A percentile compares a stretch with the other conserved stretches of the same genome.
phyloP scores from a whole-genome alignment of 2,113 vertebrate genomes.

The Actinemys pallida region DNA sequence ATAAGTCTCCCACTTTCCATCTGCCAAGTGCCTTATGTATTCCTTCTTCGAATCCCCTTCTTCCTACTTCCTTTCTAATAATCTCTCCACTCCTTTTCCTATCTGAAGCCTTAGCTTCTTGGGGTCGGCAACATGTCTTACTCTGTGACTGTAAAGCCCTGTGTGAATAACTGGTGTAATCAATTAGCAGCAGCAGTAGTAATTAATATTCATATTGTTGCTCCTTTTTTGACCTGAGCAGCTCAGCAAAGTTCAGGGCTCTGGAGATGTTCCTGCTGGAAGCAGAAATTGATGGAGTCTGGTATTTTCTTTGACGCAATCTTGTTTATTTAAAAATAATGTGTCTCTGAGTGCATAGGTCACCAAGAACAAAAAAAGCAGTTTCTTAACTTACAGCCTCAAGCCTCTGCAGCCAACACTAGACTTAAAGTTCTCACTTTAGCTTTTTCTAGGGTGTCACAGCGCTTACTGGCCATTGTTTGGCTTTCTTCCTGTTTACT shows the following conservation, averaged over 20 bases:
- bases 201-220: background rate
- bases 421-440: background rate
- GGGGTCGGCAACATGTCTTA: background rate
- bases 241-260: background rate
- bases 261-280: background rate
- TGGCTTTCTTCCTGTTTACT: background rate
- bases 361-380: background rate
- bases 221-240: background rate
- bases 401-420: background rate
- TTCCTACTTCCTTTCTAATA: slow-evolving; percentile 27
- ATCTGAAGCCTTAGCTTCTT: background rate
- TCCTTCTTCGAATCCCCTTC: slow-evolving; percentile 12
- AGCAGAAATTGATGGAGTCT: background rate
- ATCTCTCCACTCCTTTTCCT: slow-evolving; percentile 10
- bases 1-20: slow-evolving; percentile 61
- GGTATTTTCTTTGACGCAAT: background rate
- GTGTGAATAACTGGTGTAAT: background rate
- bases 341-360: background rate
- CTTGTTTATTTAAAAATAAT: background rate
- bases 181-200: background rate
- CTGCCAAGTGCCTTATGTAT: slow-evolving; percentile 31
- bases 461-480: background rate
- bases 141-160: accelerated
- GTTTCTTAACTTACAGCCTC: background rate
- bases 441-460: background rate